Base-by-base conservation (phyloP, 2,113 vertebrate species). In the Limanda limanda region DNA sequence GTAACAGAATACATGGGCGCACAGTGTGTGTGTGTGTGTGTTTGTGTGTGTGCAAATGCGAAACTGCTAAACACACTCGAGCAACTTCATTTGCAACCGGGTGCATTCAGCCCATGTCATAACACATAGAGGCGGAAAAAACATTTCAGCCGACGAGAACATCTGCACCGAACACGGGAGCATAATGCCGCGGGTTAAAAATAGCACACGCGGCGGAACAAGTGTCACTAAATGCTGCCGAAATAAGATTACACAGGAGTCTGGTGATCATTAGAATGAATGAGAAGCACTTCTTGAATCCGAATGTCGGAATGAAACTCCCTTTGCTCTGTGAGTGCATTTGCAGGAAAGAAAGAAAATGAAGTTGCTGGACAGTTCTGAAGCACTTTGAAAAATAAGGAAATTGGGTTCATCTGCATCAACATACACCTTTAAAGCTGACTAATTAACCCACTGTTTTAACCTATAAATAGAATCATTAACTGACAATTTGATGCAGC, bases 201-300 rank as follows among this genome's bases (percentile, higher is more conserved):
- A 91, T 86, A 88, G 61, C 42, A 7, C 47, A 7, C 2, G 7
- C 60, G 0, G 48, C 9, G 17, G 63, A 79, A 85, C 80, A 74
- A 81, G 65, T 47, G 21, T 23, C 11, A 59, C 78, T 63, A 76
- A 91, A 86, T 67, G 67, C 60, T 67, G 12, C 20, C 51, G 52
- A 78, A 91, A 90, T 74, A 73, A 87, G 84, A 91, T 88, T 84
- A 88, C 70, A 73, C 40, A 17, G 58, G 62, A 74, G 67, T 69
- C 76, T 20, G 64, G 59, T 45, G 60, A 89, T 84, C 74, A 79
- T 82, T 85, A 68, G 47, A 45, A 61, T 71, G 73, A 86, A 86
- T 72, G 67, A 65, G 72, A 71, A 79, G 82, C 79, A 78, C 74
- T 82, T 48, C 62, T 75, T 69, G 75, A 82, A 85, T 73, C 63